Percentiles rank a stretch among this genome's conserved stretches.
These are phyloP conservation scores for Rafetus swinhoei DNA, from an alignment of 2,113 vertebrate genomes.

Conservation along the genomic window DNA sequence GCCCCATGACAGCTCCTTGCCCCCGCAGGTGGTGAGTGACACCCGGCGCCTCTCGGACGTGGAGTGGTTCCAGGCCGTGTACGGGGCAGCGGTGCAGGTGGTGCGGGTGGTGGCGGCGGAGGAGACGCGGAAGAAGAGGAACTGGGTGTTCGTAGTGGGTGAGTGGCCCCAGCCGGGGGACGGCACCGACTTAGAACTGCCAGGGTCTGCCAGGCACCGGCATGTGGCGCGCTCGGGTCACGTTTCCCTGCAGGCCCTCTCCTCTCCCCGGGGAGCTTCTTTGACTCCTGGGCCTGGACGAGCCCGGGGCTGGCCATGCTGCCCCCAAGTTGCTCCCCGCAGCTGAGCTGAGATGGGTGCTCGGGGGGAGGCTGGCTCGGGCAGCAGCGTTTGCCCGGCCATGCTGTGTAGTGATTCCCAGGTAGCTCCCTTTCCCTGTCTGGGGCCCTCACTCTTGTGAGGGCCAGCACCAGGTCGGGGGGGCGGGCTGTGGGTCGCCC, in stretches of 20 bases:
- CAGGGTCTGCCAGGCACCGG: neutral
- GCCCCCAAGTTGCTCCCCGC: rapidly evolving
- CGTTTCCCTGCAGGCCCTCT: too few species aligned
- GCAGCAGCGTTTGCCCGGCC: neutral
- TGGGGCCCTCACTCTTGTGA: neutral
- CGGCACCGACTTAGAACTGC: neutral
- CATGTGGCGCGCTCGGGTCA: too few species aligned
- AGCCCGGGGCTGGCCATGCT: neutral
- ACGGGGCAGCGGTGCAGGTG: slow-evolving; percentile 68
- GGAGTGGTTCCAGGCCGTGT: slow-evolving; percentile 85
- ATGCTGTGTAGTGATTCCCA: too few species aligned
- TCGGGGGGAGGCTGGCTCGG: too few species aligned
- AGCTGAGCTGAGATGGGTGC: neutral
- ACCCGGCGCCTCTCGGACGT: slow-evolving; percentile 86
- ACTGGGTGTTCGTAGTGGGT: slow-evolving; percentile 89
- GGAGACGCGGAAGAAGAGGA: slow-evolving; percentile 78
- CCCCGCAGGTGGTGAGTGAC: slow-evolving; percentile 88
- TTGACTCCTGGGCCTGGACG: too few species aligned
- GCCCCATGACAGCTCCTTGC: neutral
- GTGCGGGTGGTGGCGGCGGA: slow-evolving; percentile 85
- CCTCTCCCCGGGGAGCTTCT: too few species aligned
- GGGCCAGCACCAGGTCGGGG: neutral
- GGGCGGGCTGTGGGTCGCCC: neutral
- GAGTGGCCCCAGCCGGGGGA: neutral
- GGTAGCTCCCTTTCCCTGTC: neutral